These are phyloP conservation scores for Schizotus pectinicornis DNA, from an alignment of 2,888 invertebrate genomes.

Conservation along the genomic window DNA sequence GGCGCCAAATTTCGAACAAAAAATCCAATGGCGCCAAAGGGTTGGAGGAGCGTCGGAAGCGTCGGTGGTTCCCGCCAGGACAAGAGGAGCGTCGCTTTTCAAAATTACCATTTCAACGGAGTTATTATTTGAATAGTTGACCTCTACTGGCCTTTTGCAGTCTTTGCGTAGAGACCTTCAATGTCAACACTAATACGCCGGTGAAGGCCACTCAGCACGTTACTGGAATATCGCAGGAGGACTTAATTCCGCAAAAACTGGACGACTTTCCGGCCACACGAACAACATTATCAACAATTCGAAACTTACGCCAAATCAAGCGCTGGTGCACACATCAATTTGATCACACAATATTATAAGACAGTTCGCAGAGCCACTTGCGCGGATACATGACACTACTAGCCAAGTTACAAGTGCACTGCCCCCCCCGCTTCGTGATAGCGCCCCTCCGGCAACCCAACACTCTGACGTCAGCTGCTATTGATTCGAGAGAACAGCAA, in stretches of 20 bases:
- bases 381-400: slow-evolving; percentile 60
- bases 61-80: not conserved
- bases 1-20: slow-evolving; percentile 31
- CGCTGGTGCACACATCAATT: slow-evolving; percentile 53
- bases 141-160: slow-evolving; percentile 60
- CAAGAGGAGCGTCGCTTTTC: slow-evolving; percentile 5
- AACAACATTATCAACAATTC: slow-evolving; percentile 35
- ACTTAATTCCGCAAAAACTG: slow-evolving; percentile 21
- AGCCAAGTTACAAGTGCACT: slow-evolving; percentile 61
- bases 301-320: slow-evolving; percentile 55
- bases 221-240: slow-evolving; percentile 46
- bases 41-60: slow-evolving; percentile 5
- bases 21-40: slow-evolving; percentile 24
- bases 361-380: slow-evolving; percentile 58
- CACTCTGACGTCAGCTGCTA: slow-evolving; percentile 58
- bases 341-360: slow-evolving; percentile 55
- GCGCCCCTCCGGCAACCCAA: slow-evolving; percentile 52
- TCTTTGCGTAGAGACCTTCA: slow-evolving; percentile 59
- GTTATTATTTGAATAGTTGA: slow-evolving; percentile 55
- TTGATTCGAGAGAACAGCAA: slow-evolving; percentile 55
- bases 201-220: slow-evolving; percentile 59
- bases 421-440: slow-evolving; percentile 56
- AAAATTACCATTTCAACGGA: slow-evolving; percentile 36
- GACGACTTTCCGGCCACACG: slow-evolving; percentile 32
- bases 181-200: slow-evolving; percentile 59